Conservation (phyloP, 2,888 invertebrate species). For the Orthosia cruda region DNA sequence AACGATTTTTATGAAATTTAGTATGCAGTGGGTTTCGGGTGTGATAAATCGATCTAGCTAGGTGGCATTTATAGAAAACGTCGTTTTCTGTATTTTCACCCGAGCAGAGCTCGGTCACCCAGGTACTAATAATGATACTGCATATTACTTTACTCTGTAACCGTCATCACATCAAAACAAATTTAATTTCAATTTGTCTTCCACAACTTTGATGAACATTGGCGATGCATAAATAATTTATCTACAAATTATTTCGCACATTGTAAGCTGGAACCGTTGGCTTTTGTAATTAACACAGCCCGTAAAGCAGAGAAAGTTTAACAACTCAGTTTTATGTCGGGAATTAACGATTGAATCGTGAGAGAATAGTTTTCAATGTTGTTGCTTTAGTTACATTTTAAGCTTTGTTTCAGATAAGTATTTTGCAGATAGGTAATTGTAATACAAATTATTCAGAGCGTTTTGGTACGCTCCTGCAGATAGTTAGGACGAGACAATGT, state of each 20-base stretch:
- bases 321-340: conserved; percentile 72
- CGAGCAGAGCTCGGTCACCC: too few relatives aligned
- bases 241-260: conserved; percentile 60
- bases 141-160: conserved; percentile 4
- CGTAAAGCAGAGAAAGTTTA: conserved; percentile 62
- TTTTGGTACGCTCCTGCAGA: too few relatives aligned
- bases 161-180: conserved; percentile 6
- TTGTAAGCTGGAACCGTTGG: conserved; percentile 51
- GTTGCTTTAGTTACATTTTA: conserved; percentile 51
- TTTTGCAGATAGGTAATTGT: background rate
- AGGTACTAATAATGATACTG: too few relatives aligned
- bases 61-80: too few relatives aligned
- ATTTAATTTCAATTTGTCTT: conserved; percentile 43
- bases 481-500: too few relatives aligned
- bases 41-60: too few relatives aligned
- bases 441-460: background rate
- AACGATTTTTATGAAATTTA: too few relatives aligned
- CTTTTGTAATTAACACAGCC: conserved; percentile 71
- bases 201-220: conserved; percentile 27
- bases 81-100: too few relatives aligned
- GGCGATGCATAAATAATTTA: conserved; percentile 44
- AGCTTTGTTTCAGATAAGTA: conserved; percentile 18
- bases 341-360: conserved; percentile 77
- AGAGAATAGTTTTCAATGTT: conserved; percentile 70
- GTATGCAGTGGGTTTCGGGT: too few relatives aligned